Base-by-base conservation (phyloP, 2,888 invertebrate genomes). In the Sinopyrophorus schimmeli region DNA sequence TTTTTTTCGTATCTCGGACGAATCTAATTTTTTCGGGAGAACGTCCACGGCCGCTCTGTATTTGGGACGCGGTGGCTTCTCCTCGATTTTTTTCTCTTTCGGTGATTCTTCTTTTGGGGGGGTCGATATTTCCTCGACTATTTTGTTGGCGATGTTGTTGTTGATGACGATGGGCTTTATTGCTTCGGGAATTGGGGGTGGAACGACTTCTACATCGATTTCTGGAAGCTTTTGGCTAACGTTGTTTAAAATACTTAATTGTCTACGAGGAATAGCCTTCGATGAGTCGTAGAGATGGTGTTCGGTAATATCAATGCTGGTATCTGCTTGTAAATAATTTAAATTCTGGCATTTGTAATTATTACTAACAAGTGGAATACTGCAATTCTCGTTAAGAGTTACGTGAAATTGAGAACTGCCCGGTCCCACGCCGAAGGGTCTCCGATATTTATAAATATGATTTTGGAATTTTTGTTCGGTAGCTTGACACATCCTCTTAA, bases 261-360 rank as follows among this genome's bases (percentile, higher is more conserved):
- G 38, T 26, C 41, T 44, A 18, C 50, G 44, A 0, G 43, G 38
- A 9, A 24, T 3, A 15, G 32, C 23, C 20, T 46, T 50, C 12
- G 26, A 24, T 10, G 49, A 43, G 3, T 50, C 50, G 14, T 46
- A 50, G 3, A 50, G 20, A 21, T 50, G 50, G 14, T 50, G 50
- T 46, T 50, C 50, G 3, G 50, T 50, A 17, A 50, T 50, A 40
- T 50, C 50, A 11, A 50, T 50, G 24, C 50, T 50, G 2, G 50
- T 50, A 16, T 50, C 50, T 18, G 50, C 28, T 44, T 50, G 50
- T 11, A 50, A 34, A 35, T 44, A 50, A 34, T 50, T 44, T 18
- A 50, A 28, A 34, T 50, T 50, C 39, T 50, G 38, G 27, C 44
- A 39, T 12, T 28, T 21, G 17, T 20, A 42, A 43, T 27, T 34